phyloP scores from a whole-genome alignment of 2,113 vertebrate genomes.

The Rhabdomys dilectus region DNA sequence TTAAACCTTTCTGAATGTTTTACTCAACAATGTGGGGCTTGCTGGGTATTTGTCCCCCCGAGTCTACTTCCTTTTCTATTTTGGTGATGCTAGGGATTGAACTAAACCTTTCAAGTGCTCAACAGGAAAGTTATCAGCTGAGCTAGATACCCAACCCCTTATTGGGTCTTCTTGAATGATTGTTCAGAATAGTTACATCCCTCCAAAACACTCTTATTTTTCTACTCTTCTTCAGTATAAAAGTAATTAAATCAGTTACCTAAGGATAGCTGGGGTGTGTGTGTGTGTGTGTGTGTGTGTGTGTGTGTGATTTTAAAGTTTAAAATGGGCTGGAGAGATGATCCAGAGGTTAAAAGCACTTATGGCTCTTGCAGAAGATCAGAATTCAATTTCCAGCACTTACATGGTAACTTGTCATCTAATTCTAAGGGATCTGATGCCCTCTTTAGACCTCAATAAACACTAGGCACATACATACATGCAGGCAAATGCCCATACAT shows the following conservation, averaged over 20 bases:
- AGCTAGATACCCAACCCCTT: neutral
- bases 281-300: neutral
- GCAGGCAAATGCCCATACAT: neutral
- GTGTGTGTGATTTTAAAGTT: slow-evolving; percentile 25
- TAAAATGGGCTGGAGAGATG: neutral
- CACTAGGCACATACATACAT: neutral
- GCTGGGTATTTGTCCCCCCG: neutral
- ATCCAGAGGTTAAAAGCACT: neutral
- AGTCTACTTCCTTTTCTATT: neutral
- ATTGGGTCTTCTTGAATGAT: slow-evolving; percentile 25
- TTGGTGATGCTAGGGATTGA: neutral
- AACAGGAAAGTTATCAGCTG: neutral
- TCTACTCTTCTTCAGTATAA: neutral
- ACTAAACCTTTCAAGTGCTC: neutral
- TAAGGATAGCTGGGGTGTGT: neutral
- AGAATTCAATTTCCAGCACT: neutral
- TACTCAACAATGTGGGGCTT: neutral
- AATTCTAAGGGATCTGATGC: neutral
- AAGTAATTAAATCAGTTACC: slow-evolving; percentile 13
- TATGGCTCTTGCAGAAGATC: neutral
- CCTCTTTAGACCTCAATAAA: neutral
- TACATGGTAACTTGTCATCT: neutral
- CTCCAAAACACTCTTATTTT: neutral
- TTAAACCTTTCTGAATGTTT: slow-evolving; percentile 20
- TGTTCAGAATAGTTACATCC: neutral